These are phyloP conservation scores for Alsophila aescularia DNA, from an alignment of 2,888 invertebrate species.

Conservation along the genomic window DNA sequence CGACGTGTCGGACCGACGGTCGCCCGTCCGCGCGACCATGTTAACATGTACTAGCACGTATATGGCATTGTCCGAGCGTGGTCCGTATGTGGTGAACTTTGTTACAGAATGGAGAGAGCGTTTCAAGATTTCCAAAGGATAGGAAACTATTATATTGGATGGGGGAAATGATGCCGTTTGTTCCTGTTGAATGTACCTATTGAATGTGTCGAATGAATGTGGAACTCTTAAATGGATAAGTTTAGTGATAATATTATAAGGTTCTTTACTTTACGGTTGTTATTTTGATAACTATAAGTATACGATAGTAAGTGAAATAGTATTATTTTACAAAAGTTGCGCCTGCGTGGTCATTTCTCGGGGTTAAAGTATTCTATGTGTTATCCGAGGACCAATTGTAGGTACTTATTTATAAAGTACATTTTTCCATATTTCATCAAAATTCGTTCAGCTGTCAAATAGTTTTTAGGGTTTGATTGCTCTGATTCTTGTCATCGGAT, in stretches of 20 bases:
- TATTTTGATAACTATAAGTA: too few species aligned
- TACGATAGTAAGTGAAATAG: too few species aligned
- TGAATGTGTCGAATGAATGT: slow-evolving; percentile 10
- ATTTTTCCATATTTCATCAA: too few species aligned
- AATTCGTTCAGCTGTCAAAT: too few species aligned
- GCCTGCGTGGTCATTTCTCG: too few species aligned
- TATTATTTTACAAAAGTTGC: too few species aligned
- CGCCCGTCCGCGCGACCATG: slow-evolving; percentile 40
- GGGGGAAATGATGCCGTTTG: slow-evolving; percentile 19
- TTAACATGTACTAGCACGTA: slow-evolving; percentile 44
- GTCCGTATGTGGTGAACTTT: slow-evolving; percentile 15
- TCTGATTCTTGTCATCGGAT: too few species aligned
- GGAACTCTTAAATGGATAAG: not conserved
- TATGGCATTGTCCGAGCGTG: slow-evolving; percentile 14
- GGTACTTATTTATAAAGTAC: too few species aligned
- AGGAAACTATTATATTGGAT: slow-evolving; percentile 20
- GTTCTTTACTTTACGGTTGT: not conserved
- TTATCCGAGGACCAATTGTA: too few species aligned
- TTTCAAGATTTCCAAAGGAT: slow-evolving; percentile 22
- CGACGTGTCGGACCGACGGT: slow-evolving; percentile 41
- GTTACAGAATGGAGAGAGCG: slow-evolving; percentile 19
- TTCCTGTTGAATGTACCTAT: too few species aligned
- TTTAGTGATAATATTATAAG: not conserved
- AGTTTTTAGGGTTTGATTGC: too few species aligned
- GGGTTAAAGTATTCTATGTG: too few species aligned